Percentiles rank a stretch among this genome's conserved stretches.
These are phyloP conservation scores for Rhadinocentrus ornatus DNA, from an alignment of 2,797 vertebrate genomes.

Conservation along the genomic window DNA sequence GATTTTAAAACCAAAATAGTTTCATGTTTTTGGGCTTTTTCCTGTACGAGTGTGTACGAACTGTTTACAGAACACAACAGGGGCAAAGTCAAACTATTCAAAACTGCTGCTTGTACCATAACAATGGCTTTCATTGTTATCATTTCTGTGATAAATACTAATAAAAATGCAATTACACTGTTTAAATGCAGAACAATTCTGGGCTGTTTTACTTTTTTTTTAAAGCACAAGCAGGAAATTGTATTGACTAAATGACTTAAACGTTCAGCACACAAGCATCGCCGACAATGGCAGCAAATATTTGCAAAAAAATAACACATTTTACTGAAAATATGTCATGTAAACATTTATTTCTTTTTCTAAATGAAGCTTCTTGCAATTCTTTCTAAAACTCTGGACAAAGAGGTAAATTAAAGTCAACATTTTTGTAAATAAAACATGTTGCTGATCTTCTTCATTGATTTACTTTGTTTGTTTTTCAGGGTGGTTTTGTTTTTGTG, in stretches of 20 bases:
- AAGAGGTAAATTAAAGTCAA: background rate
- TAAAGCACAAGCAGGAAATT: slow-evolving; percentile 11
- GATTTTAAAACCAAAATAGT: background rate
- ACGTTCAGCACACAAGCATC: background rate
- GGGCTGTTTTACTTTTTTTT: background rate
- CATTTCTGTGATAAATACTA: slow-evolving; percentile 6
- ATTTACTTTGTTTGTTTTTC: too few species aligned
- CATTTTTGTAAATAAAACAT: background rate
- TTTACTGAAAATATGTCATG: background rate
- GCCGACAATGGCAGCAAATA: background rate
- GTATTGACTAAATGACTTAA: slow-evolving; percentile 8
- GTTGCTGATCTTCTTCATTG: background rate
- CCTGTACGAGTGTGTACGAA: background rate
- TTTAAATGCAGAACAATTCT: background rate
- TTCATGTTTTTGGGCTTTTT: background rate
- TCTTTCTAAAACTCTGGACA: background rate
- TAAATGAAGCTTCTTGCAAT: background rate
- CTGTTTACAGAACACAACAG: background rate
- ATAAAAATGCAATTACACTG: slow-evolving; percentile 20
- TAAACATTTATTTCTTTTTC: background rate
- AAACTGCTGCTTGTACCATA: background rate
- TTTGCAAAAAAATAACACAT: background rate
- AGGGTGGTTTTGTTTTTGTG: background rate
- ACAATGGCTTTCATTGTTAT: slow-evolving; percentile 19
- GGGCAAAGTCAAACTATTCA: slow-evolving; percentile 6